Evolutionary conservation across 2,888 invertebrate species (phyloP).

Genomic region (Panopea generosa): DNA sequence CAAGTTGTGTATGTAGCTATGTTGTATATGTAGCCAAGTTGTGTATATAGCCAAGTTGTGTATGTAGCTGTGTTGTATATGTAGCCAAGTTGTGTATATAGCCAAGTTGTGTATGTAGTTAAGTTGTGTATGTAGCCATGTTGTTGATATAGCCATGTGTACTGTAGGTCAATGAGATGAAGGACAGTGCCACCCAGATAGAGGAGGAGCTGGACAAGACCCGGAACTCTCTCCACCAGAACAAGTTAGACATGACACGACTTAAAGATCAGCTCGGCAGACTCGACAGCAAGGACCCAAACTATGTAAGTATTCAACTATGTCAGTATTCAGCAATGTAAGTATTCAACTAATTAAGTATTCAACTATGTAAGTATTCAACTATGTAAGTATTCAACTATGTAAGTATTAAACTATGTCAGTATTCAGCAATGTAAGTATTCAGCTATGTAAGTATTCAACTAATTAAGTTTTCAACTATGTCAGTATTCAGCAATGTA

Average conservation of each 20-base stretch:
- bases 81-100: too few species aligned
- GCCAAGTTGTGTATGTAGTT: too few species aligned
- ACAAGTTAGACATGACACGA: slow-evolving; percentile 72
- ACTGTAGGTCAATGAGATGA: slow-evolving; percentile 80
- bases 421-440: slow-evolving; percentile 78
- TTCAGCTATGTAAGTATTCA: slow-evolving; percentile 79
- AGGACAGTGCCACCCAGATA: slow-evolving; percentile 79
- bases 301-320: slow-evolving; percentile 78
- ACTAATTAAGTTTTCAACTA: too few species aligned
- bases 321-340: slow-evolving; percentile 80
- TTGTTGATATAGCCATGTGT: too few species aligned
- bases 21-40: too few species aligned
- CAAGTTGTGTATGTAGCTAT: too few species aligned
- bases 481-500: too few species aligned
- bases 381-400: too few species aligned
- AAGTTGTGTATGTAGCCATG: too few species aligned
- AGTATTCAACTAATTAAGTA: slow-evolving; percentile 34
- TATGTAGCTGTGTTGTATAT: too few species aligned
- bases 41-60: too few species aligned
- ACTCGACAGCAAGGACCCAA: slow-evolving; percentile 74
- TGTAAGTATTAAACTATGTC: slow-evolving; percentile 69
- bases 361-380: too few species aligned
- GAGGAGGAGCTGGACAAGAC: slow-evolving; percentile 80
- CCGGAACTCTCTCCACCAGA: slow-evolving; percentile 70
- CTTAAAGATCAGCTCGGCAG: slow-evolving; percentile 75